Evolutionary conservation across 2,113 vertebrate species (phyloP).

Genomic region (Malurus cyaneus): DNA sequence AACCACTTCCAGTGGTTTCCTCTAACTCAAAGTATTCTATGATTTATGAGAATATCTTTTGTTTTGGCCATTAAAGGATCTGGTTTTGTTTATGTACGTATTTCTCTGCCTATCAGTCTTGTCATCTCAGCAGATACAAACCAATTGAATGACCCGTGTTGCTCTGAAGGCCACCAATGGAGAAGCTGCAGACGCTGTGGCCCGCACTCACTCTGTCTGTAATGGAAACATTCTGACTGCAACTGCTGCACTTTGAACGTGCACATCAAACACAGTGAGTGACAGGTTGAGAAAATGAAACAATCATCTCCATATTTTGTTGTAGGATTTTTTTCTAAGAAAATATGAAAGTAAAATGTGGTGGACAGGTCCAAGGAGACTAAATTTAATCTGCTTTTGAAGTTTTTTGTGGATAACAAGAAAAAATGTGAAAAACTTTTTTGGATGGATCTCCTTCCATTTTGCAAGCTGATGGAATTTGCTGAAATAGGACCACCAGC

Average conservation of each 20-base stretch:
- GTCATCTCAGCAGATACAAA: neutral
- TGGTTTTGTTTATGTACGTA: neutral
- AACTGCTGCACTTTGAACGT: neutral
- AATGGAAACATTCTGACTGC: neutral
- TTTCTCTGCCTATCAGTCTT: neutral
- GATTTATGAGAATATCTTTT: neutral
- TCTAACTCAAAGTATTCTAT: neutral
- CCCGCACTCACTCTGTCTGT: fast-evolving
- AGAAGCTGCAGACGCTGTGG: neutral
- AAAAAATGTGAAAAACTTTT: slow-evolving; percentile 6
- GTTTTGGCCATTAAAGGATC: neutral
- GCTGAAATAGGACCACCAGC: slow-evolving; percentile 17
- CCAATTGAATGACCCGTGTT: neutral
- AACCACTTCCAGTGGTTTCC: neutral
- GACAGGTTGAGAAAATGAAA: slow-evolving; percentile 30
- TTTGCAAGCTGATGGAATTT: slow-evolving; percentile 52
- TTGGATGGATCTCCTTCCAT: slow-evolving; percentile 4
- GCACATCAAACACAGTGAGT: slow-evolving; percentile 7
- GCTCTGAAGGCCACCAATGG: neutral
- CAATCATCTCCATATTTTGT: slow-evolving; percentile 29
- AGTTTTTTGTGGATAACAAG: slow-evolving; percentile 23
- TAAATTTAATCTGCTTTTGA: slow-evolving; percentile 46
- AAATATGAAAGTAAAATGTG: slow-evolving; percentile 34
- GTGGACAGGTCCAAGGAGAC: slow-evolving; percentile 20
- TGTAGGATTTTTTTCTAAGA: neutral